Percentiles rank a stretch among this genome's conserved stretches.
Evolutionary conservation across 2,888 invertebrate genomes (phyloP).

Genomic region (Chromoteleia sp.): DNA sequence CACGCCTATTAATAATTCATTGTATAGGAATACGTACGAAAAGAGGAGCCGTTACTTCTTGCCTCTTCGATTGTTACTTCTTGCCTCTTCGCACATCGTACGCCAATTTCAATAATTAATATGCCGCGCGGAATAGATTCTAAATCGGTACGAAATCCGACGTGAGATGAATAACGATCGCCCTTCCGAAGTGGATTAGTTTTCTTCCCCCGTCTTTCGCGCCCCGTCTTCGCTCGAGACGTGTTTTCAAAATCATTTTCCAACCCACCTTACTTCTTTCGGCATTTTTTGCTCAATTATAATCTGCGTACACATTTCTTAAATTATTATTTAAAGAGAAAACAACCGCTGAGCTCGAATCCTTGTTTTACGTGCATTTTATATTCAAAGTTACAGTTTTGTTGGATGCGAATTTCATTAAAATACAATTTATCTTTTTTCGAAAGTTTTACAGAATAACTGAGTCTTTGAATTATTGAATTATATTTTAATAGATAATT

Average conservation of each 20-base stretch:
- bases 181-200: slow-evolving; percentile 39
- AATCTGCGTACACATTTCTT: too few species aligned
- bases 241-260: neutral
- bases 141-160: slow-evolving; percentile 48
- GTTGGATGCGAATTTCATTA: too few species aligned
- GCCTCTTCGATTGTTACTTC: slow-evolving; percentile 72
- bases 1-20: slow-evolving; percentile 67
- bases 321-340: too few species aligned
- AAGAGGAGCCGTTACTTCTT: slow-evolving; percentile 73
- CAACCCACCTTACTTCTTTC: neutral
- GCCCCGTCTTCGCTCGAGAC: neutral
- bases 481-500: too few species aligned
- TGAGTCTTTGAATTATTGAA: too few species aligned
- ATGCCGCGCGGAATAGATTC: slow-evolving; percentile 46
- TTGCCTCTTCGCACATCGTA: slow-evolving; percentile 47
- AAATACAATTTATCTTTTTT: too few species aligned
- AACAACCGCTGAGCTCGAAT: too few species aligned
- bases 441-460: too few species aligned
- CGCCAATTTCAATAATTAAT: slow-evolving; percentile 58
- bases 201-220: neutral
- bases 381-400: too few species aligned
- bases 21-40: slow-evolving; percentile 66
- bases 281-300: too few species aligned
- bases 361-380: too few species aligned
- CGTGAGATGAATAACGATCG: slow-evolving; percentile 44